phyloP scores from a whole-genome alignment of 1,140 invertebrate species.

The Macrocentrus cingulum region DNA sequence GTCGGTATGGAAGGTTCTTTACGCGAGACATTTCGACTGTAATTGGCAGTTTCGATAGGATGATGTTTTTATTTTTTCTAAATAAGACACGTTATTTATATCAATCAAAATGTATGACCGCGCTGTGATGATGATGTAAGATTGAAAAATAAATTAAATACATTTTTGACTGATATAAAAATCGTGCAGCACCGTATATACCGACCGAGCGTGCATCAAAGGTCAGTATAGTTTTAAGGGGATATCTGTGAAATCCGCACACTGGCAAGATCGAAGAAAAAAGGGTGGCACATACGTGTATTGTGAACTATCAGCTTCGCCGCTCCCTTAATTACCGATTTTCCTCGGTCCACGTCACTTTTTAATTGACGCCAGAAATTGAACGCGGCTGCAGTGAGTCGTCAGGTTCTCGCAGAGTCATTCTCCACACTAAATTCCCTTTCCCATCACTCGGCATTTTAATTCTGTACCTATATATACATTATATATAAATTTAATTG shows the following conservation, averaged over 20 bases:
- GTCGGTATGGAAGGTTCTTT: background rate
- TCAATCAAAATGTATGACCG: too few species aligned
- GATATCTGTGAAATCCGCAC: too few species aligned
- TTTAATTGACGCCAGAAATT: constrained; percentile 60
- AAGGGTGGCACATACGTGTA: background rate
- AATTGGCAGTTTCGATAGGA: constrained; percentile 25
- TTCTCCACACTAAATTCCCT: constrained; percentile 32
- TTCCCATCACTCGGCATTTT: background rate
- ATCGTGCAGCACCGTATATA: too few species aligned
- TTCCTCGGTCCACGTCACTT: constrained; percentile 58
- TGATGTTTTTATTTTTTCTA: too few species aligned
- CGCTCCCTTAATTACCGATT: constrained; percentile 57
- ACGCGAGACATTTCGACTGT: background rate
- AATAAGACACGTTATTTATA: too few species aligned
- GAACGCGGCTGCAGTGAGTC: constrained; percentile 43
- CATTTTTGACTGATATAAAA: too few species aligned
- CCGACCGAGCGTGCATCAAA: too few species aligned
- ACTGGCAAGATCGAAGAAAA: background rate
- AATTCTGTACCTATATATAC: background rate
- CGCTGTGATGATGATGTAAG: too few species aligned
- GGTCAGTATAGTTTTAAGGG: too few species aligned
- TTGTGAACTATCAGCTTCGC: background rate
- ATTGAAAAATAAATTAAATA: too few species aligned
- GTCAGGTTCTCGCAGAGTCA: constrained; percentile 48
- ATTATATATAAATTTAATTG: constrained; percentile 1